Base-by-base conservation (phyloP, 2,797 vertebrate genomes). In the Halcyon smyrnensis region DNA sequence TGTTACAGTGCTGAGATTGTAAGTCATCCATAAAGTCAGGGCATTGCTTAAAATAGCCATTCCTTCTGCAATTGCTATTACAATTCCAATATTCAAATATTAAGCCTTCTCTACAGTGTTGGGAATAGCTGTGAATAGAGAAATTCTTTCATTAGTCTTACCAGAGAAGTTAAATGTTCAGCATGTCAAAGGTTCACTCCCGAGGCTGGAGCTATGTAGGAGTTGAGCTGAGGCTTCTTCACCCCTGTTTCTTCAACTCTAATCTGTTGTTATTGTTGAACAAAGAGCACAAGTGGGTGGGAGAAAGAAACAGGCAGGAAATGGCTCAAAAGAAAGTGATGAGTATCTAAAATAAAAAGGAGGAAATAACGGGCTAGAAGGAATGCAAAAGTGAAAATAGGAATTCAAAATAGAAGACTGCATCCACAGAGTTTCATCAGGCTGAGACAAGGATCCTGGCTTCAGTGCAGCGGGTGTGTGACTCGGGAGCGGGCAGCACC, bases 11-110 rank as follows among this genome's bases (percentile, higher is more conserved):
- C 84, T 24, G 0, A 24, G 59, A 67, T 45, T 88, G 63, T 65
- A 84, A 84, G 45, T 54, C 50, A 64, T 53, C 78, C 68, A 27
- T 81, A n/a, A 71, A 87, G 83, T 28, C 73, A 84, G 68, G 27
- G 64, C 50, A 10, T 76, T 73, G 67, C 74, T 84, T 63, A 65
- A 93, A 90, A 86, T 56, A 89, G 36, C 59, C 32, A 5, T 90
- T 79, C 65, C 86, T 84, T 54, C 62, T 84, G 39, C 83, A 86
- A 39, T 53, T 84, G 53, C 85, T 69, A 6, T 90, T 56, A 71
- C 53, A 71, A 46, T 91, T 69, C 62, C 51, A 65, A 32, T 92
- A 92, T 51, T 91, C 51, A 82, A 83, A 86, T 75, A 71, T 25
- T 65, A 71, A 83, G 48, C 73, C 77, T 81, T 85, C 76, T 69